Percentiles rank a stretch among this genome's conserved stretches.
Conservation (phyloP, 2,797 vertebrate genomes). For the Mus minutoides region DNA sequence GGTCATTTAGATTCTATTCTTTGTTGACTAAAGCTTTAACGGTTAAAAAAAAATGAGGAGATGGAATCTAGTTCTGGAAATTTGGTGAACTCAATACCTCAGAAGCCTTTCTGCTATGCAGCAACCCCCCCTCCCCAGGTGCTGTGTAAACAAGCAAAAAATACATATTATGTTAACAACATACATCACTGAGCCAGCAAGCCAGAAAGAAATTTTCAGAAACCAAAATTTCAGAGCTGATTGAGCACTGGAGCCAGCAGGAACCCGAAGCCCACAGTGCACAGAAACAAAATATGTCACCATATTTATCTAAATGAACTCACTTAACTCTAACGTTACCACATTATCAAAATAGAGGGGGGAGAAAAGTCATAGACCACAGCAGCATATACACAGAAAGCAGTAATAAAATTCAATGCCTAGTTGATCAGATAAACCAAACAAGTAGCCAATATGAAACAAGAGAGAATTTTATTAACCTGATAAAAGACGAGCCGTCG, state of each 20-base stretch:
- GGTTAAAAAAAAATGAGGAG: slow-evolving; percentile 47
- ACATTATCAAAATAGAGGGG: slow-evolving; percentile 26
- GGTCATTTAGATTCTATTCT: not conserved
- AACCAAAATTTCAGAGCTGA: slow-evolving; percentile 57
- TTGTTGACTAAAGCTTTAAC: slow-evolving; percentile 37
- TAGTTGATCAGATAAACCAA: slow-evolving; percentile 52
- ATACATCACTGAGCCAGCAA: slow-evolving; percentile 1
- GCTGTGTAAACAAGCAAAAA: not conserved
- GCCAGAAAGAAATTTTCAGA: slow-evolving; percentile 46
- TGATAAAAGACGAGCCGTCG: not conserved
- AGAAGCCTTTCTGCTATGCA: slow-evolving; percentile 50
- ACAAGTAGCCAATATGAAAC: slow-evolving; percentile 41
- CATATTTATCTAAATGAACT: slow-evolving; percentile 55
- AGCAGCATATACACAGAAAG: slow-evolving; percentile 42
- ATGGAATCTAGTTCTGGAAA: slow-evolving; percentile 15
- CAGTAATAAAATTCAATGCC: slow-evolving; percentile 49
- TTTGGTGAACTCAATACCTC: not conserved
- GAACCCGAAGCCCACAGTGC: not conserved
- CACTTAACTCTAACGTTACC: slow-evolving; percentile 39
- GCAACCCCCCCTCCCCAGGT: not conserved
- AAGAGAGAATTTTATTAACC: slow-evolving; percentile 60
- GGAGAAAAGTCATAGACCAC: not conserved
- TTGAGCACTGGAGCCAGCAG: slow-evolving; percentile 7
- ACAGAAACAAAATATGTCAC: slow-evolving; percentile 55
- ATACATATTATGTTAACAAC: not conserved